Conservation (phyloP, 1,140 invertebrate genomes). For the Drosophila kikkawai region DNA sequence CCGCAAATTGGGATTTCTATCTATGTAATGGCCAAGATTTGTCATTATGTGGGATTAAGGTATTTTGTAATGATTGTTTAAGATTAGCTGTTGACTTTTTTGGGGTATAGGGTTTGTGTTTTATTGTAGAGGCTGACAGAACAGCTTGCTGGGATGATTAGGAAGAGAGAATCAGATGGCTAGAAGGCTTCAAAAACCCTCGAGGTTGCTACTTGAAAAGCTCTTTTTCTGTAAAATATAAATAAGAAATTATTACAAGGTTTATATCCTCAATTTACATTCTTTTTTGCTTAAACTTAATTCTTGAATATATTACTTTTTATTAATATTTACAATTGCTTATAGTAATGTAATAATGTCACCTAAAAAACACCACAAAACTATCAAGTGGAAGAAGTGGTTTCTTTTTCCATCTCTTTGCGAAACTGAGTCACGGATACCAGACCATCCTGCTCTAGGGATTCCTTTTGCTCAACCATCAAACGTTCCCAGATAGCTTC, state of each 20-base stretch:
- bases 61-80: background rate
- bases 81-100: too few relatives aligned
- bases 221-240: too few relatives aligned
- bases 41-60: background rate
- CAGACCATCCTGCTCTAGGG: slow-evolving; percentile 16
- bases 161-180: background rate
- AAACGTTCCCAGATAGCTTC: slow-evolving; percentile 52
- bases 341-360: background rate
- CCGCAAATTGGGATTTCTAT: slow-evolving; percentile 19
- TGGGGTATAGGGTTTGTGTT: background rate
- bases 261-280: too few relatives aligned
- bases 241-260: too few relatives aligned
- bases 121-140: background rate
- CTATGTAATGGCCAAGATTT: slow-evolving; percentile 18
- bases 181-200: background rate
- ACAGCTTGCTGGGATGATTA: background rate
- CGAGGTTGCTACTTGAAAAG: too few relatives aligned
- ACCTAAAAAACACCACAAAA: too few relatives aligned
- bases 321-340: background rate
- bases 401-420: slow-evolving; percentile 7
- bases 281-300: too few relatives aligned
- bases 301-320: background rate
- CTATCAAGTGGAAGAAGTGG: background rate
- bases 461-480: background rate
- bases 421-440: slow-evolving; percentile 58